Evolutionary conservation across 2,113 vertebrate genomes (phyloP).

Genomic region (Otus sunia): DNA sequence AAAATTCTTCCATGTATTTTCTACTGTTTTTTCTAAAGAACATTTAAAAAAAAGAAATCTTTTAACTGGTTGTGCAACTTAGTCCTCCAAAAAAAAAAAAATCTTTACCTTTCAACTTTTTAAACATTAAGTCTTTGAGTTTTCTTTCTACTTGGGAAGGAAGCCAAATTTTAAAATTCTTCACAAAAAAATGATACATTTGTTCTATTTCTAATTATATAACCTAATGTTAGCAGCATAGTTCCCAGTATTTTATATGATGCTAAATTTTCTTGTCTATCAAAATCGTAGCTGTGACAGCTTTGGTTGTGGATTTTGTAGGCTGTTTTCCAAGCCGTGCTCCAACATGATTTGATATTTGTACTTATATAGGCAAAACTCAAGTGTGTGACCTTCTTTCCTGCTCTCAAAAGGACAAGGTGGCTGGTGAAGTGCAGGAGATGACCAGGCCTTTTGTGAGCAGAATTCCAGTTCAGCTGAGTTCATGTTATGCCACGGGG

Average conservation of each 20-base stretch:
- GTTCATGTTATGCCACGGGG: rapidly evolving
- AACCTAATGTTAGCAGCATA: neutral
- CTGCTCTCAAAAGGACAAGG: neutral
- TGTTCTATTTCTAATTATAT: neutral
- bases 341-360: neutral
- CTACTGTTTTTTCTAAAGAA: neutral
- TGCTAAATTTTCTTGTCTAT: neutral
- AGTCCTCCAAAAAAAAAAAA: no score
- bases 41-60: neutral
- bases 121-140: neutral
- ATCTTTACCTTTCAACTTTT: neutral
- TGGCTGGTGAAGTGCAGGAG: neutral
- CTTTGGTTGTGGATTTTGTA: neutral
- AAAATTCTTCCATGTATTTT: neutral
- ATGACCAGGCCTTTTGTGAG: neutral
- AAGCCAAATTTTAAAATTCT: neutral
- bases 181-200: neutral
- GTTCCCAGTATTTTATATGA: neutral
- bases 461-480: neutral
- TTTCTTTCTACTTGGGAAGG: neutral
- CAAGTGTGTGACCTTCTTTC: neutral
- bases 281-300: neutral
- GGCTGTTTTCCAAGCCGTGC: neutral
- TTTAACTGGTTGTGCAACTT: neutral
- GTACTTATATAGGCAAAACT: neutral